These are phyloP conservation scores for Kuschelorhynchus macadamiae DNA, from an alignment of 2,888 invertebrate genomes.

Conservation along the genomic window DNA sequence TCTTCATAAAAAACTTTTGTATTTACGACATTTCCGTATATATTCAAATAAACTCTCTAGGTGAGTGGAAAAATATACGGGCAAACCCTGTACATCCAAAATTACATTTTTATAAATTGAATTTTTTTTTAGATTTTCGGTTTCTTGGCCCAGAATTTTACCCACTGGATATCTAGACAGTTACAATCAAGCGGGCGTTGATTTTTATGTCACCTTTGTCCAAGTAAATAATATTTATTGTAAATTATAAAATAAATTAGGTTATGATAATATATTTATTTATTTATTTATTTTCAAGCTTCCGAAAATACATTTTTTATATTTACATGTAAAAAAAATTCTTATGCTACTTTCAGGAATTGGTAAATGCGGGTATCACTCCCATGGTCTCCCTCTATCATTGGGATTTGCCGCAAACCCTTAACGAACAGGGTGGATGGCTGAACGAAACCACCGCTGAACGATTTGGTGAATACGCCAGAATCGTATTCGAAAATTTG, in stretches of 20 bases:
- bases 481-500: slow-evolving; percentile 37
- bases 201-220: slow-evolving; percentile 49
- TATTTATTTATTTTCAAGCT: too few relatives aligned
- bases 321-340: too few relatives aligned
- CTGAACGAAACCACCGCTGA: slow-evolving; percentile 45
- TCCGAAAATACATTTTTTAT: too few relatives aligned
- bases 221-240: slow-evolving; percentile 46
- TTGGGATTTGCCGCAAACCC: slow-evolving; percentile 72
- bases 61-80: too few relatives aligned
- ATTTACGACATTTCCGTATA: too few relatives aligned
- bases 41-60: too few relatives aligned
- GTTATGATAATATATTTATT: too few relatives aligned
- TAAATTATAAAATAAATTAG: too few relatives aligned
- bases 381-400: slow-evolving; percentile 72
- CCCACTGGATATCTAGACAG: slow-evolving; percentile 71
- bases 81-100: too few relatives aligned
- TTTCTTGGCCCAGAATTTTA: slow-evolving; percentile 65
- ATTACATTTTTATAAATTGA: background rate
- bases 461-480: slow-evolving; percentile 46
- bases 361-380: slow-evolving; percentile 68
- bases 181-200: slow-evolving; percentile 69
- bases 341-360: background rate
- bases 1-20: too few relatives aligned
- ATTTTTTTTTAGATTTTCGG: slow-evolving; percentile 60
- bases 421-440: slow-evolving; percentile 61